Base-by-base conservation (phyloP, 2,888 invertebrate genomes). In the Bursaphelenchus okinawaensis region DNA sequence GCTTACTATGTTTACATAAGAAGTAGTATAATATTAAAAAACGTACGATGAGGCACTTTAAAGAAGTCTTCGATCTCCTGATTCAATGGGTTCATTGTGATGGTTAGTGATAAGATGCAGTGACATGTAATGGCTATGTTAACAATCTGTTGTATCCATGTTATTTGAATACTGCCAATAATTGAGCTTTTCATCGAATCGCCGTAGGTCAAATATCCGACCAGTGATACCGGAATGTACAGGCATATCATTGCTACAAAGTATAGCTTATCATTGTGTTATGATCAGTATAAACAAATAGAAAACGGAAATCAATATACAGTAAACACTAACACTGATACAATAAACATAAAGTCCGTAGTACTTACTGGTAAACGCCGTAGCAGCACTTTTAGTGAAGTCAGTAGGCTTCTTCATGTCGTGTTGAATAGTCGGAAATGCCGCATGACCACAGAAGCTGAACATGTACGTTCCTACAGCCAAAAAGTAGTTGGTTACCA, bases 111-210 rank as follows among this genome's bases (percentile, higher is more conserved):
- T 20, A 81, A 69, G 28, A 78, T 75, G 64, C 78, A 77, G 59
- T 80, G 80, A 20, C 77, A 55, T n/a, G 79, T 77, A 65, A 80
- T 80, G 51, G 79, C 67, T 7, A 80, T 62, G 68, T 80, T 80
- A 59, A 79, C 75, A 22, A 75, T 70, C 65, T 78, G 75, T 61
- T 66, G 52, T n/a, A 59, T 59, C 60, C 60, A 62, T 0, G 16
- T 23, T 0, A 60, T 60, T 64, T 72, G 73, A 27, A 73, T 57
- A 9, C 68, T 68, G 62, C 71, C 69, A 52, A 73, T 73, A 26
- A 73, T 63, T 12, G 70, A 71, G 31, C 71, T 68, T 8, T 71
- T 66, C 20, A 73, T 55, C 7, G 65, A 63, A 31, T 72, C 59
- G 12, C 74, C 74, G 67, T 73, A 73, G 3, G 75, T 68, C 12